Evolutionary conservation across 1,140 invertebrate species (phyloP).

Genomic region (Brachionus rotundiformis): DNA sequence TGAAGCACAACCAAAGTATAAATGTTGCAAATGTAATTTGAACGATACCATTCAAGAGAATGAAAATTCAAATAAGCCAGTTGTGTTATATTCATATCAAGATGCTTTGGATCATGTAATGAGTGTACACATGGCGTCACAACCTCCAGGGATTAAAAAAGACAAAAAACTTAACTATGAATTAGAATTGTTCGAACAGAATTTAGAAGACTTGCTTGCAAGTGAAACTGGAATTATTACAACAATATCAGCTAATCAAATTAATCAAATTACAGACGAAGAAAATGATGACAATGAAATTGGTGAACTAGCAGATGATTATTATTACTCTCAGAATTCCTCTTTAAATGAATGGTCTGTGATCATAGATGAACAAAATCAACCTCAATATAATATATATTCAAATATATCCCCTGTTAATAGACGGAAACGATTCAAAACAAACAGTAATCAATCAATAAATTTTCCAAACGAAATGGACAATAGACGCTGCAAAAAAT

Average conservation of each 20-base stretch:
- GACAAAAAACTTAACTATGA: constrained; percentile 41
- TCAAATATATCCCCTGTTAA: neutral
- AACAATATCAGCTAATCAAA: neutral
- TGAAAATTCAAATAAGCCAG: neutral
- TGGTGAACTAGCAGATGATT: constrained; percentile 10
- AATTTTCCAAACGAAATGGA: neutral
- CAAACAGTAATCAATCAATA: neutral
- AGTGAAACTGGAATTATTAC: constrained; percentile 16
- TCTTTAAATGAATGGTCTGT: neutral
- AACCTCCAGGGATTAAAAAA: constrained; percentile 15
- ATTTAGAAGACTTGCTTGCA: constrained; percentile 46
- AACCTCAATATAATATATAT: neutral
- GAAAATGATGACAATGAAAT: neutral
- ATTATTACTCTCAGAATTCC: neutral
- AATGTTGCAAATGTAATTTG: constrained; percentile 28
- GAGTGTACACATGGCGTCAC: constrained; percentile 40
- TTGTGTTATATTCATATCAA: constrained; percentile 38
- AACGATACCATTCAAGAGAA: neutral
- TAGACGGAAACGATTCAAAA: constrained; percentile 45
- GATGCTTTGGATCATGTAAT: constrained; percentile 45
- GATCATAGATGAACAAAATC: neutral
- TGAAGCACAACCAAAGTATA: constrained; percentile 49
- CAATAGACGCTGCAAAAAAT: neutral
- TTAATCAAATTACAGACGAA: neutral
- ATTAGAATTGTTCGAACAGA: constrained; percentile 48